Evolutionary conservation across 2,797 vertebrate genomes (phyloP), one percentile per base, ranked within the genome.

Genomic region (Chrosomus eos): DNA sequence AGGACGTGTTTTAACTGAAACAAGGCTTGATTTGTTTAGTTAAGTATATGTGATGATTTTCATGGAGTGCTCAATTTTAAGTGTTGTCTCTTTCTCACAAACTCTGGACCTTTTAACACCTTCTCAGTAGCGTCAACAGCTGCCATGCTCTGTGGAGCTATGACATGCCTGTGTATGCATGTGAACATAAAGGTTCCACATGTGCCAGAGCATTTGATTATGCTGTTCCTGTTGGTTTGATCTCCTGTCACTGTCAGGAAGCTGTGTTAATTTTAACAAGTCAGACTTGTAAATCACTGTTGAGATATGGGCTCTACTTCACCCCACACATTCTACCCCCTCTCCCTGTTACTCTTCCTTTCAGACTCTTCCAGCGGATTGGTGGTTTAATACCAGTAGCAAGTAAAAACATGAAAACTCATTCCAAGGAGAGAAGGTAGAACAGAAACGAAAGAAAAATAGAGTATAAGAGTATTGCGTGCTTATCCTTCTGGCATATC

Each of bases 401-500:
- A 93, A 93, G 95, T 94, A 91, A 87, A 94, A 89, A 85, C 80
- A 89, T 83, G 89, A 78, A 90, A 87, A 89, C 89, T 91, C 91
- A 91, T 92, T 91, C 89, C 90, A 92, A 81, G 91, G 55, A 89
- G 93, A 95, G 93, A 94, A 95, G 92, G 93, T 91, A 90, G 91
- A 88, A 90, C 78, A 84, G n/a, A 80, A 80, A 78, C 0, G 6
- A 6, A 64, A 62, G 23, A 51, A 33, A 80, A 67, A n/a, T 0
- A 74, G 71, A 74, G 33, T 33, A 33, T 33, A 0, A 74, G 71
- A 74, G 33, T 33, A 33, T 33, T 33, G 33, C 33, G 33, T 33
- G 33, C 33, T 33, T 33, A 33, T 33, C 4, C 33, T 33, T 76
- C 33, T n/a, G 36, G 53, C 33, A 36, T 38, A n/a, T 75, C 51